These are phyloP conservation scores for Phragmatobia fuliginosa DNA, from an alignment of 2,888 invertebrate species.

Conservation along the genomic window DNA sequence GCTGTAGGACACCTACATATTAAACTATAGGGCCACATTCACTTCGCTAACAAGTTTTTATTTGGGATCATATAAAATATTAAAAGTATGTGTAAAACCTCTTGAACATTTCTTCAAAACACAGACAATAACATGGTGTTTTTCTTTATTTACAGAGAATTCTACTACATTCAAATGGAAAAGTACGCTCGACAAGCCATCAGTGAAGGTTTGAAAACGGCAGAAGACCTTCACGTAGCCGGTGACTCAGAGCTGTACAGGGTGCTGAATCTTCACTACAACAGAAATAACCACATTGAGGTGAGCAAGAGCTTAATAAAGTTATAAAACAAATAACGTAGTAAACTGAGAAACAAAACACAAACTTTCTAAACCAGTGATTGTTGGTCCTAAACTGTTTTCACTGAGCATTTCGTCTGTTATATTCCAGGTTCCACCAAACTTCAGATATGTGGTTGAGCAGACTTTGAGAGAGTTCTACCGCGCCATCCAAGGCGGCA, in stretches of 20 bases:
- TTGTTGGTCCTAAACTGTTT: too few species aligned
- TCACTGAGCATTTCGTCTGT: slow-evolving; percentile 18
- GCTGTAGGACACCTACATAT: slow-evolving; percentile 63
- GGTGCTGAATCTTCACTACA: slow-evolving; percentile 99
- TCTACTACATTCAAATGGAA: slow-evolving; percentile 99
- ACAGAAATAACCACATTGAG: slow-evolving; percentile 98
- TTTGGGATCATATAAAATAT: background rate
- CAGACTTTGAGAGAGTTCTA: slow-evolving; percentile 99
- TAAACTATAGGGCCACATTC: slow-evolving; percentile 41
- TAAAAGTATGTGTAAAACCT: background rate
- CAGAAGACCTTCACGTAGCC: slow-evolving; percentile 97
- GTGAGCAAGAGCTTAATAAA: slow-evolving; percentile 83
- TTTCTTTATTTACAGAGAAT: slow-evolving; percentile 92
- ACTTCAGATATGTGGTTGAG: slow-evolving; percentile 98
- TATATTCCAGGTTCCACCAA: slow-evolving; percentile 95
- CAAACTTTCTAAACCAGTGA: too few species aligned
- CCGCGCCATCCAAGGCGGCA: slow-evolving; percentile 98
- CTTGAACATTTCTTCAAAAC: background rate
- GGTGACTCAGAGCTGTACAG: slow-evolving; percentile 99
- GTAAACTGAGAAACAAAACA: background rate
- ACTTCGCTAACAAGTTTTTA: slow-evolving; percentile 37
- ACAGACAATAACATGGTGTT: slow-evolving; percentile 22
- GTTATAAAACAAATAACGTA: background rate
- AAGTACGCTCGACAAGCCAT: slow-evolving; percentile 99
- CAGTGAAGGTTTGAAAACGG: slow-evolving; percentile 97